Conservation (phyloP, 37 sponge, comb jelly and placozoan genomes). For the Aplysina aerophoba region DNA sequence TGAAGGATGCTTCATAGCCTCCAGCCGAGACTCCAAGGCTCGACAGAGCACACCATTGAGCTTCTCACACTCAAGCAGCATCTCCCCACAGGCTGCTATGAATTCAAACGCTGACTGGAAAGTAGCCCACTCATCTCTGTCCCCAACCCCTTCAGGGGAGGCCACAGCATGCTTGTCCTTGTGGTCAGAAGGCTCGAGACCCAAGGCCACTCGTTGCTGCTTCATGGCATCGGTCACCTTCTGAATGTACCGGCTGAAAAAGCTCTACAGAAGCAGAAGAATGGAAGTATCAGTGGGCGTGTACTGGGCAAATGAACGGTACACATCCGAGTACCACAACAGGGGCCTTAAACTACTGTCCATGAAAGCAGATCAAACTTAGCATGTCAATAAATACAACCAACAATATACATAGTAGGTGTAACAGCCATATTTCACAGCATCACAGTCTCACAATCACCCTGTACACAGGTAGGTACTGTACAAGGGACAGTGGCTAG, state of each 20-base stretch:
- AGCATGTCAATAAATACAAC: too few species aligned
- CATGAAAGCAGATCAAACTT: too few species aligned
- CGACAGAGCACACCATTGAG: slow-evolving; percentile 45
- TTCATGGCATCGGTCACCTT: slow-evolving; percentile 40
- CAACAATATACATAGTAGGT: too few species aligned
- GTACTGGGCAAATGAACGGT: too few species aligned
- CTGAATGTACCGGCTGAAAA: slow-evolving; percentile 57
- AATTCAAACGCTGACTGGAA: slow-evolving; percentile 74
- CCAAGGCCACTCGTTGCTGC: slow-evolving; percentile 49
- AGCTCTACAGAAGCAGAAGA: slow-evolving; percentile 24
- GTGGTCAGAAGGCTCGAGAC: slow-evolving; percentile 33
- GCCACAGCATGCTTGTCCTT: neutral
- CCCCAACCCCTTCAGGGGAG: neutral
- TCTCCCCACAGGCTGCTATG: slow-evolving; percentile 77
- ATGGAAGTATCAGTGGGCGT: too few species aligned
- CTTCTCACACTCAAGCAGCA: slow-evolving; percentile 35
- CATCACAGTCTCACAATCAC: too few species aligned
- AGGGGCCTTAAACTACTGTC: too few species aligned
- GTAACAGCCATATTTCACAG: too few species aligned
- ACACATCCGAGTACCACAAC: too few species aligned
- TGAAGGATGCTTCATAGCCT: slow-evolving; percentile 36
- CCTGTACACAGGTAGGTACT: too few species aligned
- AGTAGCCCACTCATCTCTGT: slow-evolving; percentile 71
- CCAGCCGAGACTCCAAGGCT: neutral
- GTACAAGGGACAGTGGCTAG: too few species aligned